Conservation (phyloP, 1,140 invertebrate species). For the Pseudomyrmex dendroicus region DNA sequence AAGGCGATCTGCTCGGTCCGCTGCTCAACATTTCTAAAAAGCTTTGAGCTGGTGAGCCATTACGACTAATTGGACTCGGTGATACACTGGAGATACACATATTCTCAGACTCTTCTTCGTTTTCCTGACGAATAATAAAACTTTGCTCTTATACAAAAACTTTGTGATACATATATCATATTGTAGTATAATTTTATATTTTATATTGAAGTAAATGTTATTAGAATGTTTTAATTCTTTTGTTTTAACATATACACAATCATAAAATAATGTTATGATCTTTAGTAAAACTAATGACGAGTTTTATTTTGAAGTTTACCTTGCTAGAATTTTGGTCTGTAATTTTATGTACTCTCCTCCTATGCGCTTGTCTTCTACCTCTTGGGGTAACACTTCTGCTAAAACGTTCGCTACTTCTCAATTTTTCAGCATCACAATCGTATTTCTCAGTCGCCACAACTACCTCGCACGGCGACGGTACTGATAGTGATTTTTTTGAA, state of each 20-base stretch:
- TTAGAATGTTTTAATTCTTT: no score
- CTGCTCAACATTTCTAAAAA: constrained; percentile 83
- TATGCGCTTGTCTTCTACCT: constrained; percentile 81
- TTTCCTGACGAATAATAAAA: constrained; percentile 75
- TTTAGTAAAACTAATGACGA: neutral
- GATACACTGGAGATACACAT: constrained; percentile 75
- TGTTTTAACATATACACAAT: neutral
- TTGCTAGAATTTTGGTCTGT: constrained; percentile 79
- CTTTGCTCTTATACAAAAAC: neutral
- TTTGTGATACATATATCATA: neutral
- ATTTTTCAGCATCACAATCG: constrained; percentile 84
- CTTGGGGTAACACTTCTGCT: constrained; percentile 84
- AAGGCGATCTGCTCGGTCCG: constrained; percentile 82
- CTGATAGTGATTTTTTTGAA: constrained; percentile 77
- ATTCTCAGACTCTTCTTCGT: constrained; percentile 81
- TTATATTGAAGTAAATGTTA: no score
- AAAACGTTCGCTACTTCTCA: constrained; percentile 87
- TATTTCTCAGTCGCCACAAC: constrained; percentile 79
- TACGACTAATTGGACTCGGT: constrained; percentile 66
- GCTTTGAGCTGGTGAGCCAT: constrained; percentile 77
- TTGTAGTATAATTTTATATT: no score
- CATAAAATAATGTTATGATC: neutral
- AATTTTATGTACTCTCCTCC: constrained; percentile 76
- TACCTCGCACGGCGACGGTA: constrained; percentile 79
- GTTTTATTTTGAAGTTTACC: constrained; percentile 61